phyloP scores from a whole-genome alignment of 23 tunicate genomes.

The Ciona savignyi region DNA sequence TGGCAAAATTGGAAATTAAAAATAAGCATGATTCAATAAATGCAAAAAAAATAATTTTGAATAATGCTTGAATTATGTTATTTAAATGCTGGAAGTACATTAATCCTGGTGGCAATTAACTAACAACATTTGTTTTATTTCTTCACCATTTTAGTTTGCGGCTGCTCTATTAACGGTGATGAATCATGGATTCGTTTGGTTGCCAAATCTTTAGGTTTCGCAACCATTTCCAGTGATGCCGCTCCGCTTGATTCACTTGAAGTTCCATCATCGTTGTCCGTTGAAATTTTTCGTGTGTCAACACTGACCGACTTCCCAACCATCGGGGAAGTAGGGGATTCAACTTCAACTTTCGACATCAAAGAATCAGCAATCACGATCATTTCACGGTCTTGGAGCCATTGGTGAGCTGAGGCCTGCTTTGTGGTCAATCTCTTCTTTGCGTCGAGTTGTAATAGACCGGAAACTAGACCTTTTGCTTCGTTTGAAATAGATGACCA shows the following conservation, averaged over 20 bases:
- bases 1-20: too few species aligned
- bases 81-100: too few species aligned
- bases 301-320: neutral
- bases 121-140: too few species aligned
- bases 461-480: conserved; percentile 41
- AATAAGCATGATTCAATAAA: too few species aligned
- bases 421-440: conserved; percentile 31
- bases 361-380: neutral
- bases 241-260: neutral
- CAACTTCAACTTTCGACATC: neutral
- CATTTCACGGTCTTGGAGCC: neutral
- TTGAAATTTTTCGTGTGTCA: neutral
- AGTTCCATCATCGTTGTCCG: neutral
- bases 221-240: neutral
- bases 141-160: too few species aligned
- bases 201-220: too few species aligned
- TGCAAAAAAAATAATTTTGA: too few species aligned
- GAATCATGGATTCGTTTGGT: too few species aligned
- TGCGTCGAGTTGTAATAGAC: conserved; percentile 46
- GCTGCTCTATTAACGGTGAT: too few species aligned
- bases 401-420: conserved; percentile 6
- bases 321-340: neutral
- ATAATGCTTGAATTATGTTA: too few species aligned
- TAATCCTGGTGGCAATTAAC: too few species aligned
- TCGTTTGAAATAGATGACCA: conserved; percentile 40